Percentiles rank a stretch among this genome's conserved stretches.
Evolutionary conservation across 2,113 vertebrate genomes (phyloP).

Genomic region (Isurus oxyrinchus): DNA sequence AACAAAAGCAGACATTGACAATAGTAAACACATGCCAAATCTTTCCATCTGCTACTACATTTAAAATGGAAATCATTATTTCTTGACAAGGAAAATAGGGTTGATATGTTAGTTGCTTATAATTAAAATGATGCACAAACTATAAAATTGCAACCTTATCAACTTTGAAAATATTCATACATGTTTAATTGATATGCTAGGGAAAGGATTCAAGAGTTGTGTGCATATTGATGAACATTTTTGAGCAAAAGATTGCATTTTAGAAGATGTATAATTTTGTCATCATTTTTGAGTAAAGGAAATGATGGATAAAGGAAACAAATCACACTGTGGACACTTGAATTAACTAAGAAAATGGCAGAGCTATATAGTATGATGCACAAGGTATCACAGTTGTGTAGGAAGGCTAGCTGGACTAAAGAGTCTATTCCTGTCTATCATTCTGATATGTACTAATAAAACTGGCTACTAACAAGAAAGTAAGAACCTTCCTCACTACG

Average conservation of each 20-base stretch:
- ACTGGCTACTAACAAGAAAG: not conserved
- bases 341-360: not conserved
- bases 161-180: not conserved
- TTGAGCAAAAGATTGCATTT: conserved; percentile 1
- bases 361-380: not conserved
- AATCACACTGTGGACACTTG: not conserved
- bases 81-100: not conserved
- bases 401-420: not conserved
- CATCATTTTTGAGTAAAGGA: not conserved
- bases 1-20: not conserved
- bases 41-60: not conserved
- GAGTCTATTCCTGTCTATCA: not conserved
- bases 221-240: not conserved
- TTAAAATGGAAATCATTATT: not conserved
- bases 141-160: not conserved
- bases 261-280: not conserved
- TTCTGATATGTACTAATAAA: not conserved
- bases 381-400: not conserved
- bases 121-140: not conserved
- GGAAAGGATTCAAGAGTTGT: not conserved
- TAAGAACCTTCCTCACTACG: not conserved
- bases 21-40: not conserved
- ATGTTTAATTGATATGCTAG: not conserved
- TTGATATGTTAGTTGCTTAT: not conserved
- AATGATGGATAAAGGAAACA: not conserved